phyloP scores from a whole-genome alignment of 92 coral and sea anemone genomes.

The Epizoanthus ramosus region DNA sequence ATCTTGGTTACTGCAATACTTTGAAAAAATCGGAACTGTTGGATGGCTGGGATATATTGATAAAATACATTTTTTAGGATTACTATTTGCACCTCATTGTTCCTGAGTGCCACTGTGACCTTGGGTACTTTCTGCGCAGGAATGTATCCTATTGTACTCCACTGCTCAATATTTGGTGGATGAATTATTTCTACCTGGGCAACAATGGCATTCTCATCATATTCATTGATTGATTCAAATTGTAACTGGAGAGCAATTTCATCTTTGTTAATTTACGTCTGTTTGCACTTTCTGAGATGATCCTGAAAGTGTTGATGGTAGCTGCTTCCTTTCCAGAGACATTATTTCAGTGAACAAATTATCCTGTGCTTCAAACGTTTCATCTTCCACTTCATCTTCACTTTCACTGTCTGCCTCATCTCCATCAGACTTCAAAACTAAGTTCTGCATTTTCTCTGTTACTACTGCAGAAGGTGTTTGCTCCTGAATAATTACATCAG shows the following conservation, averaged over 20 bases:
- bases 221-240: slow-evolving; percentile 6
- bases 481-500: not conserved
- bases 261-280: not conserved
- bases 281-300: slow-evolving; percentile 8
- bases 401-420: too few species aligned
- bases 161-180: not conserved
- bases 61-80: slow-evolving; percentile 14
- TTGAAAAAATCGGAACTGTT: slow-evolving; percentile 5
- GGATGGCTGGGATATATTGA: slow-evolving; percentile 23
- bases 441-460: too few species aligned
- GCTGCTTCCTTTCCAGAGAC: slow-evolving; percentile 44
- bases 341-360: slow-evolving; percentile 33
- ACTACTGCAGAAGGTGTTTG: not conserved
- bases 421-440: too few species aligned
- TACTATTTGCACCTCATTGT: not conserved
- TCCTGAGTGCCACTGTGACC: slow-evolving; percentile 8
- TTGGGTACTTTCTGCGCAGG: slow-evolving; percentile 26
- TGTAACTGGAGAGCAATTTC: not conserved
- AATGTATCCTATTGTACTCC: slow-evolving; percentile 24
- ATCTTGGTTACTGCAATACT: slow-evolving; percentile 2
- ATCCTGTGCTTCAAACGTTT: not conserved
- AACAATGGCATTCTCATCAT: slow-evolving; percentile 25
- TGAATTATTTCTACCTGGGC: slow-evolving; percentile 13
- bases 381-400: not conserved
- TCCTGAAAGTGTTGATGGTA: slow-evolving; percentile 39